Conservation (phyloP, 2,113 vertebrate genomes). For the Oceanites oceanicus region DNA sequence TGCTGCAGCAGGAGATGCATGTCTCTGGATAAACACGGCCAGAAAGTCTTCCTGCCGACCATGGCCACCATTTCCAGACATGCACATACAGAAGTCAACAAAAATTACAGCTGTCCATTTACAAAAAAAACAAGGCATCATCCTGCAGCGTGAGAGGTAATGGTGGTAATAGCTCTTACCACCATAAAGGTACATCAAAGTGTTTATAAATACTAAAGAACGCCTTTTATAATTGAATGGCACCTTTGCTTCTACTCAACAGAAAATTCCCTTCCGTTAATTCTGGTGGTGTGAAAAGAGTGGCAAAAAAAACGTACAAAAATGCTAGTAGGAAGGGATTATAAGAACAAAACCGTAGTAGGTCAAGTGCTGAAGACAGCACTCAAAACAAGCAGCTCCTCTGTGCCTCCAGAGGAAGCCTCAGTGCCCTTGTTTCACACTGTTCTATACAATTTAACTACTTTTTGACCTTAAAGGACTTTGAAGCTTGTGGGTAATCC, state of each 20-base stretch:
- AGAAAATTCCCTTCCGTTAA: background rate
- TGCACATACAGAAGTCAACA: background rate
- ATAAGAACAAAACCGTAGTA: background rate
- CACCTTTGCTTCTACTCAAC: background rate
- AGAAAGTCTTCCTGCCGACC: background rate
- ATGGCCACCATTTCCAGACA: background rate
- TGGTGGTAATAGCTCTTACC: background rate
- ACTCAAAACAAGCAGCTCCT: background rate
- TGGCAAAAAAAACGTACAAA: background rate
- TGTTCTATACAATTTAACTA: background rate
- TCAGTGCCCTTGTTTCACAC: background rate
- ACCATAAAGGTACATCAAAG: background rate
- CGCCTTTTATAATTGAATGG: fast-evolving
- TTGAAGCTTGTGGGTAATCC: background rate
- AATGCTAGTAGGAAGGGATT: background rate
- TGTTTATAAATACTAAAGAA: background rate
- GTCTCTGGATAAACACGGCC: fast-evolving
- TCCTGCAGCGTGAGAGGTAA: background rate
- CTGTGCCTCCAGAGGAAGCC: background rate
- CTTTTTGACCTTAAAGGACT: conserved; percentile 2
- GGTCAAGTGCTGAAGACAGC: background rate
- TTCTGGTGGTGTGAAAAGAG: background rate
- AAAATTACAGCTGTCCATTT: background rate
- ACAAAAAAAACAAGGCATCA: background rate
- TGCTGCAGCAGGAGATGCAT: background rate